Conservation (phyloP, 2,888 invertebrate genomes). For the Aethes cnicana region DNA sequence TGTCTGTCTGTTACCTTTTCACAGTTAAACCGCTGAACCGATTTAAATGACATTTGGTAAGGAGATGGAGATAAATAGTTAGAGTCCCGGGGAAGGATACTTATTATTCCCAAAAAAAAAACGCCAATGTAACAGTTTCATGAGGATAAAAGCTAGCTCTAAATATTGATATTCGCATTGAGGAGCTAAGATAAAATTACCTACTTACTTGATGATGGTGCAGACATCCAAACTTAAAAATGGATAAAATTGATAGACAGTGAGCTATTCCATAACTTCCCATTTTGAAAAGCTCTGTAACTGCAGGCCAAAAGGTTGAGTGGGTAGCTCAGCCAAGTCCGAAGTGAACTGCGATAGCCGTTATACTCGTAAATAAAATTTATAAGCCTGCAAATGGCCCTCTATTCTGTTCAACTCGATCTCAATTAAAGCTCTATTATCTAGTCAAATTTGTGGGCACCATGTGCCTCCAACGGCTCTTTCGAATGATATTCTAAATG, state of each 20-base stretch:
- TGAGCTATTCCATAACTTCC: constrained; percentile 3
- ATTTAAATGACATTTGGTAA: too few relatives aligned
- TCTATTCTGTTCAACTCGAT: constrained; percentile 67
- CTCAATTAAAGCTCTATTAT: constrained; percentile 74
- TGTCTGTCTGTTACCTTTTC: too few relatives aligned
- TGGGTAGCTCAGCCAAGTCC: constrained; percentile 29
- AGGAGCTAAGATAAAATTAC: too few relatives aligned
- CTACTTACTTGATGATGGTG: too few relatives aligned
- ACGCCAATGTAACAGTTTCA: too few relatives aligned
- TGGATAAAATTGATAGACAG: constrained; percentile 3
- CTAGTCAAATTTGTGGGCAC: constrained; percentile 58
- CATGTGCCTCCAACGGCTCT: constrained; percentile 55
- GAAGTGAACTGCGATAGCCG: constrained; percentile 53
- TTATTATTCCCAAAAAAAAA: too few relatives aligned
- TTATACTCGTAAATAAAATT: constrained; percentile 68
- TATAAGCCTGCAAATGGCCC: constrained; percentile 59
- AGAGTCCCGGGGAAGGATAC: too few relatives aligned
- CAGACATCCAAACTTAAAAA: too few relatives aligned
- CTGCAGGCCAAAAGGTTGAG: constrained; percentile 11
- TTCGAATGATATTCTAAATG: constrained; percentile 40
- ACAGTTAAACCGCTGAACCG: too few relatives aligned
- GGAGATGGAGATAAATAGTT: too few relatives aligned
- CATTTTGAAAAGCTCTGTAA: constrained; percentile 6
- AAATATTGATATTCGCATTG: too few relatives aligned
- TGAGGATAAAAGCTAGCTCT: too few relatives aligned